Evolutionary conservation across 1,140 invertebrate species (phyloP).

Genomic region (Littorina saxatilis): DNA sequence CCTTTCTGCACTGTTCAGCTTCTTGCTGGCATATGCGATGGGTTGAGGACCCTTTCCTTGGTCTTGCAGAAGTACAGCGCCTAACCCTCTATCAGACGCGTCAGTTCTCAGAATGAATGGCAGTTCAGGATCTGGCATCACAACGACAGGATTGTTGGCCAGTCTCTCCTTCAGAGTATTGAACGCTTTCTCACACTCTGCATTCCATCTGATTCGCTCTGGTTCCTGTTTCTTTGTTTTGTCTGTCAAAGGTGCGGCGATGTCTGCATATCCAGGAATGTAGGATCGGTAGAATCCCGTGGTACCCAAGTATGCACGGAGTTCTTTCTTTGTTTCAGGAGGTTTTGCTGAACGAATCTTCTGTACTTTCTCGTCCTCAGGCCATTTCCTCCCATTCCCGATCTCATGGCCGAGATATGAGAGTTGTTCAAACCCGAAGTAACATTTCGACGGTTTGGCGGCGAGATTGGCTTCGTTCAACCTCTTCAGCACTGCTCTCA

Average conservation of each 20-base stretch:
- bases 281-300: slow-evolving; percentile 51
- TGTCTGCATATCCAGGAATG: slow-evolving; percentile 49
- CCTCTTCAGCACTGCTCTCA: not conserved
- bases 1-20: no score
- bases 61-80: slow-evolving; percentile 52
- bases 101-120: slow-evolving; percentile 66
- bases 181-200: slow-evolving; percentile 2
- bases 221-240: slow-evolving; percentile 13
- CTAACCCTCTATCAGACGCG: slow-evolving; percentile 49
- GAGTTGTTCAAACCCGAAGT: slow-evolving; percentile 30
- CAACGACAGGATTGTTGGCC: slow-evolving; percentile 40
- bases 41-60: slow-evolving; percentile 42
- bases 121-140: slow-evolving; percentile 64
- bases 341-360: slow-evolving; percentile 64
- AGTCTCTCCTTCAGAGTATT: slow-evolving; percentile 43
- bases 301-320: slow-evolving; percentile 55
- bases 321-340: slow-evolving; percentile 68
- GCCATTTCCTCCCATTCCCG: slow-evolving; percentile 60
- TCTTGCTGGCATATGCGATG: slow-evolving; percentile 54
- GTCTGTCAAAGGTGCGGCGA: slow-evolving; percentile 40
- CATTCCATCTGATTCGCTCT: slow-evolving; percentile 10
- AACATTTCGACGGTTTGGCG: slow-evolving; percentile 44
- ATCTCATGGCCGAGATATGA: slow-evolving; percentile 44
- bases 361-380: slow-evolving; percentile 67
- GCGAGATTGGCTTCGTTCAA: slow-evolving; percentile 33